Evolutionary conservation across 1,140 invertebrate species (phyloP), one percentile per base, ranked within the genome.

Genomic region (Bombyx mandarina): DNA sequence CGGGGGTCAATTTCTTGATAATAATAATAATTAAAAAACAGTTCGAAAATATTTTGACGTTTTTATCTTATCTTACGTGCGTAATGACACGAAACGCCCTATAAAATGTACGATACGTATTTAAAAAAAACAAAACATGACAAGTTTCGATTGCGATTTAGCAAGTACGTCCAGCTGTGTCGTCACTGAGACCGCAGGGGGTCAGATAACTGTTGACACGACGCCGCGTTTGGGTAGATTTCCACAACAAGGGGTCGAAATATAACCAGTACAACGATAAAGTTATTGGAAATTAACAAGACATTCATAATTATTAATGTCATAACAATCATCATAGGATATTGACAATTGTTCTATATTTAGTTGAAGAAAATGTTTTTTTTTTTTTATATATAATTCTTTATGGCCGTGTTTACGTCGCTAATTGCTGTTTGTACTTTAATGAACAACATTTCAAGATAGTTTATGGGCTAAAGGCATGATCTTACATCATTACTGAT

Each of bases 161-260:
- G 76, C 71, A 81, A 81, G 65, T 56, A 56, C 10, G 49, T 54
- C 9, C 12, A 45, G 44, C 22, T 55, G 52, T 82, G 70, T 75
- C 77, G 67, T 83, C 76, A 81, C 66, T 47, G 26, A 57, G 49
- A 8, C 71, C 69, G 67, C 61, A 66, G 80, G 80, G 80, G 80
- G 72, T 78, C 79, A 79, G 63, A 72, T 79, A 83, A 77, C 78
- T 53, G 22, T 52, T 75, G 79, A 77, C 77, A 56, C 45, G 54
- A 55, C 18, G 47, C 45, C 42, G 12, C 45, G 7, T 71, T 67
- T 60, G 58, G 60, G 79, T 82, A 80, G 71, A 71, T 82, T 84
- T 84, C 81, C 81, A 84, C 71, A 60, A 71, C 26, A 35, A 58
- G 55, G 61, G 65, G 55, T 62, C 53, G 54, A 45, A 54, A 54